Percentiles rank a stretch among this genome's conserved stretches.
Evolutionary conservation across 2,797 vertebrate genomes (phyloP).

Genomic region (Acanthopagrus latus): DNA sequence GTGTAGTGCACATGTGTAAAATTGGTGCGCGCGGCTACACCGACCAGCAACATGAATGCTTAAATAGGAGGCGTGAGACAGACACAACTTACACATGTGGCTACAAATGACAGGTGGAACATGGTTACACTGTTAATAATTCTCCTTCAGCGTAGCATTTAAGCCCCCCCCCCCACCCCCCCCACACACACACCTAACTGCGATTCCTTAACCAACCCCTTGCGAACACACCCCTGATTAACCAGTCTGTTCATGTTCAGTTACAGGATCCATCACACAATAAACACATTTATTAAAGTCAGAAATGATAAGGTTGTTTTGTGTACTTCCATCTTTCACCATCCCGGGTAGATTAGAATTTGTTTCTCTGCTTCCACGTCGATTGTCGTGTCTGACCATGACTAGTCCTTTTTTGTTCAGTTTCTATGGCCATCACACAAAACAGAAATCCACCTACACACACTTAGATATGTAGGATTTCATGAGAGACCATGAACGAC

Average conservation of each 20-base stretch:
- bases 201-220: conserved; percentile 54
- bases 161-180: conserved; percentile 24
- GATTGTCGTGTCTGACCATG: conserved; percentile 93
- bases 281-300: conserved; percentile 83
- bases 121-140: conserved; percentile 85
- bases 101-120: conserved; percentile 93
- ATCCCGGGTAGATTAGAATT: conserved; percentile 68
- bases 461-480: conserved; percentile 77
- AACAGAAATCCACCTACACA: conserved; percentile 82
- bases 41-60: conserved; percentile 92
- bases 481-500: conserved; percentile 92
- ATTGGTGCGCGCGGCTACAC: conserved; percentile 82
- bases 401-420: conserved; percentile 78
- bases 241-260: conserved; percentile 64
- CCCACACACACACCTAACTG: conserved; percentile 19
- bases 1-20: conserved; percentile 72
- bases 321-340: conserved; percentile 67
- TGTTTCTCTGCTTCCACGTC: conserved; percentile 78
- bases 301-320: conserved; percentile 75
- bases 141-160: conserved; percentile 66
- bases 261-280: conserved; percentile 77
- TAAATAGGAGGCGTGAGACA: conserved; percentile 95
- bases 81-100: conserved; percentile 95
- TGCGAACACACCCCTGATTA: conserved; percentile 57
- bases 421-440: conserved; percentile 78